Evolutionary conservation across 2,797 vertebrate genomes (phyloP), one percentile per base, ranked within the genome.

Genomic region (Myiotriccus ornatus): DNA sequence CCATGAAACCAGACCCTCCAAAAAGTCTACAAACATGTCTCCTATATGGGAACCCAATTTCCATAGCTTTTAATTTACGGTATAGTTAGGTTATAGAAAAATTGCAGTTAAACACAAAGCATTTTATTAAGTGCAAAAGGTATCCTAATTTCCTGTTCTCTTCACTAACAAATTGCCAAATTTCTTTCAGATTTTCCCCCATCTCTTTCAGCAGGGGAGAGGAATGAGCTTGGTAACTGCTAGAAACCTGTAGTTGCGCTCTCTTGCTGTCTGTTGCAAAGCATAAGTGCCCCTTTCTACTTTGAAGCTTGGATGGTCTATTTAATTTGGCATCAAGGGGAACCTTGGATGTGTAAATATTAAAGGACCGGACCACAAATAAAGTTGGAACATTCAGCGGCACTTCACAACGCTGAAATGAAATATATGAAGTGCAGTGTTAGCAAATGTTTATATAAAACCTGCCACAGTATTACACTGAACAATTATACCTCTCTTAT

Each of bases 401-500:
- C 67, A 46, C 93, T 93, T 84, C 67, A 67, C 81, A 96, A 75
- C 37, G 74, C 74, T 94, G 80, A 91, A 89, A 70, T 47, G n/a
- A 46, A 95, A 30, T 75, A 12, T 21, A 52, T 49, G 49, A 90
- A 96, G 50, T 87, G 55, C 84, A 46, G 47, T 47, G 87, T 95
- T 90, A 83, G 71, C 82, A 92, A 79, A 94, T 67, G 56, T 44
- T 89, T 81, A 68, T 94, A 73, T 95, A 91, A 90, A 91, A 75
- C 49, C 9, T 52, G 30, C 65, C 89, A 19, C 7, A 13, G 35
- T 78, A 55, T 90, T 89, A 25, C 57, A 20, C 1, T 82, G 82
- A 86, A 94, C 95, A 94, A 87, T 95, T 74, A 32, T 13, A 28
- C 67, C 34, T 95, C 37, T 60, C 55, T 89, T 94, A 94, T 95